Evolutionary conservation across 2,797 vertebrate genomes (phyloP), one percentile per base, ranked within the genome.

Genomic region (Sus cebifrons): DNA sequence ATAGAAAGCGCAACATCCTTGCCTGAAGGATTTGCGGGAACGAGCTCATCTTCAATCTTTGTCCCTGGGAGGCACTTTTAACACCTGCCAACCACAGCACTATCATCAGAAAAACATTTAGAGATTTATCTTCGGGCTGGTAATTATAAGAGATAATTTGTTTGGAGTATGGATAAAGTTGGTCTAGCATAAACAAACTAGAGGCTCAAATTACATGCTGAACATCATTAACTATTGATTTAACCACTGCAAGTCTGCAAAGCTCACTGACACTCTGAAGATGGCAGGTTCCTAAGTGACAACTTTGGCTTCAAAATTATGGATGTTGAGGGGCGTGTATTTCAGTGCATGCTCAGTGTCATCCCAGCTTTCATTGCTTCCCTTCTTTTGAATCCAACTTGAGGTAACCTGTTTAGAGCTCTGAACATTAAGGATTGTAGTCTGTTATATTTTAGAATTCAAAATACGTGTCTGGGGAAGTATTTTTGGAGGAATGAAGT

Each of bases 51-150:
- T 99, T 99, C 99, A 99, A 99, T 99, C 99, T 99, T 99, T 99
- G 99, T 99, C 99, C 99, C 99, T 99, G 99, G 99, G 99, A 99
- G 99, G 99, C 99, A 99, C 98, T 99, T 99, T 99, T 99, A 99
- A 99, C 99, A 99, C 99, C 99, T 99, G 99, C 99, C 99, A 99
- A 99, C 99, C 99, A 99, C 99, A 99, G 98, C 99, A 99, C 99
- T 99, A 99, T 99, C 99, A 99, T 99, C 99, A 99, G 99, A 99
- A 99, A 99, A 99, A 99, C 99, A 99, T 99, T 99, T 99, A 99
- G 98, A 98, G 98, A 99, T 99, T 99, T 99, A 99, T 99, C 99
- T 99, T 99, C 99, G 98, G 99, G 99, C 99, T 99, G 99, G 99
- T 99, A 99, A 99, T 99, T 99, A 99, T 99, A 99, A 98, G 97